Evolutionary conservation across 2,888 invertebrate genomes (phyloP).

Genomic region (Beris chalybata): DNA sequence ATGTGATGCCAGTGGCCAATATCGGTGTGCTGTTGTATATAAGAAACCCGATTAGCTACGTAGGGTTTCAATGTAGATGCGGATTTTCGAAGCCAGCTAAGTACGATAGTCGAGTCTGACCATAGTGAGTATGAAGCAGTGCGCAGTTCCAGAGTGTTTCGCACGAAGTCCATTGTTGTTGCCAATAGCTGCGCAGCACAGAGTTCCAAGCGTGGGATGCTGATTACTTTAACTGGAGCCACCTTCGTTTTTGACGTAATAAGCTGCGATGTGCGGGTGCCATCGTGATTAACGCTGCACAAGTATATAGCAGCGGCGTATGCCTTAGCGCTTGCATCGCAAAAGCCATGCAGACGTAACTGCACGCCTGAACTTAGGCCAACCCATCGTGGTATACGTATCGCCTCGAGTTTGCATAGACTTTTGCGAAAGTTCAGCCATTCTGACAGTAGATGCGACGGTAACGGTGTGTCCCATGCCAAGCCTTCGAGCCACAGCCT

Average conservation of each 20-base stretch:
- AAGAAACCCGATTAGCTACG: too few species aligned
- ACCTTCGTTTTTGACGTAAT: neutral
- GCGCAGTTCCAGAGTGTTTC: neutral
- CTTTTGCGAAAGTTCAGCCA: neutral
- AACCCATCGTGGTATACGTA: neutral
- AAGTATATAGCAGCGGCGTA: neutral
- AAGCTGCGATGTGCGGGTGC: neutral
- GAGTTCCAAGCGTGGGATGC: neutral
- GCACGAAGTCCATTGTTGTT: neutral
- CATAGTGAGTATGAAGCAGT: too few species aligned
- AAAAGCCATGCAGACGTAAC: neutral
- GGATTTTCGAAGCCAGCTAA: too few species aligned
- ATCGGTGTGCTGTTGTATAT: too few species aligned
- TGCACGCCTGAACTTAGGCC: neutral
- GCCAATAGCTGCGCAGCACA: neutral
- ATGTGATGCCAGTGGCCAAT: too few species aligned
- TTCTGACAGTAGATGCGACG: neutral
- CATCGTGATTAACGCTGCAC: neutral
- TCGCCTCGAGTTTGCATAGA: neutral
- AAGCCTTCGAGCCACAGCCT: too few species aligned
- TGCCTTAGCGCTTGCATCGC: neutral
- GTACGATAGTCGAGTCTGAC: too few species aligned
- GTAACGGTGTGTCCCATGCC: too few species aligned
- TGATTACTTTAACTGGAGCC: neutral
- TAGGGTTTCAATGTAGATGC: too few species aligned